These are phyloP conservation scores for Ormyrus thymus DNA, from an alignment of 2,888 invertebrate species.

Conservation along the genomic window DNA sequence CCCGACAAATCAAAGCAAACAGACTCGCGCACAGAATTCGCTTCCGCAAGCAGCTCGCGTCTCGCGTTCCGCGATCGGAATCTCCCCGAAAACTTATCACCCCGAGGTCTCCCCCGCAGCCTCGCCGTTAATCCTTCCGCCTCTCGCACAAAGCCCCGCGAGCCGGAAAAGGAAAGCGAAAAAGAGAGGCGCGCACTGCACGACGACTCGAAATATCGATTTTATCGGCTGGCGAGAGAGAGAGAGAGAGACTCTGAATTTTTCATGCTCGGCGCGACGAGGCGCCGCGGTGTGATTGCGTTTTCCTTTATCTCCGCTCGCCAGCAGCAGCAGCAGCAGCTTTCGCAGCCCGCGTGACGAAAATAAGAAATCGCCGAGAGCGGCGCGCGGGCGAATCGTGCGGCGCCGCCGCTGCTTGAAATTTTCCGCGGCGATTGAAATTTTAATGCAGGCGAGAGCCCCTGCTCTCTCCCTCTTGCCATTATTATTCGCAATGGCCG, in stretches of 20 bases:
- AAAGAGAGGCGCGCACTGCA: not conserved
- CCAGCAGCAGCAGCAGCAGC: no score
- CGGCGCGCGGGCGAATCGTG: not conserved
- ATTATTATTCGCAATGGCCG: slow-evolving; percentile 8
- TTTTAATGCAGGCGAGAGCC: not conserved
- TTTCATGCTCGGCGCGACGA: slow-evolving; percentile 28
- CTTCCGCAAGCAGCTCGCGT: no score
- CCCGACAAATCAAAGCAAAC: no score
- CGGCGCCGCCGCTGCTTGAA: not conserved
- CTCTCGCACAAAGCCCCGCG: no score
- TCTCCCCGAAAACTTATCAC: not conserved
- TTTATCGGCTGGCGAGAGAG: slow-evolving; percentile 1
- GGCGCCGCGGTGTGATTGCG: slow-evolving; percentile 20
- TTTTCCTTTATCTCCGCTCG: slow-evolving; percentile 19
- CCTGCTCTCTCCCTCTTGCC: not conserved
- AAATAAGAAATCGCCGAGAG: slow-evolving; percentile 37
- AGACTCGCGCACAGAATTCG: no score
- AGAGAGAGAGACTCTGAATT: slow-evolving; percentile 31
- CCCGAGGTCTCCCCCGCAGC: not conserved
- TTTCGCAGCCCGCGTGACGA: slow-evolving; percentile 19
- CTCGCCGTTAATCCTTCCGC: no score
- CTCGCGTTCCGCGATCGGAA: no score
- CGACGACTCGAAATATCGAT: slow-evolving; percentile 32
- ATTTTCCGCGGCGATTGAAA: slow-evolving; percentile 13
- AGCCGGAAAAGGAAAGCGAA: not conserved